Percentiles rank a stretch among this genome's conserved stretches.
Conservation (phyloP, 92 coral and sea anemone species). For the Zoanthus sociatus region DNA sequence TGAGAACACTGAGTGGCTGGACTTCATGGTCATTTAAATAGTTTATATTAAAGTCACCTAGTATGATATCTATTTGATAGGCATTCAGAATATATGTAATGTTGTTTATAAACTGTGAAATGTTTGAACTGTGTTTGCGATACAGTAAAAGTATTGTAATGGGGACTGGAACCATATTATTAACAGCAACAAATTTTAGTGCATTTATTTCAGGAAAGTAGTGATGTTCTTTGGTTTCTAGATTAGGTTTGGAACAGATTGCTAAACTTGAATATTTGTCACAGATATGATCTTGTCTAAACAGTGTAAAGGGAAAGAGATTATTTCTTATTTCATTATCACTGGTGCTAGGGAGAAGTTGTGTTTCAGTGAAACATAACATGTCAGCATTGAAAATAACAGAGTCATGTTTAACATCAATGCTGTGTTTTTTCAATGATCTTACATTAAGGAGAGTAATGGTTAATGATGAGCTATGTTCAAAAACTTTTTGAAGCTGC, state of each 20-base stretch:
- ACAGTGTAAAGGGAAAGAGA: slow-evolving; percentile 49
- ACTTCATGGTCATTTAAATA: slow-evolving; percentile 14
- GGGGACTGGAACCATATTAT: no score
- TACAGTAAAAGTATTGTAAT: no score
- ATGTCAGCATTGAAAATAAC: neutral
- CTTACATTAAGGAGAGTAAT: slow-evolving; percentile 48
- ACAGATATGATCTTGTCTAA: slow-evolving; percentile 9
- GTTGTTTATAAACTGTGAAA: no score
- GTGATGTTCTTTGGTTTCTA: slow-evolving; percentile 43
- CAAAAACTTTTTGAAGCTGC: neutral
- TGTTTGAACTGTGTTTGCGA: no score
- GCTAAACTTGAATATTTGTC: slow-evolving; percentile 52
- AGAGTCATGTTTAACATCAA: neutral
- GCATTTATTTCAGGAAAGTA: slow-evolving; percentile 60
- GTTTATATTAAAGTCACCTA: no score
- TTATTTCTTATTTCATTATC: slow-evolving; percentile 45
- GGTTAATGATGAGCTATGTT: slow-evolving; percentile 1
- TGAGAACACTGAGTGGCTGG: slow-evolving; percentile 37
- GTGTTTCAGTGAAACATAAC: no score
- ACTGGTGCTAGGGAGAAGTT: neutral
- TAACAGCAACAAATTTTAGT: slow-evolving; percentile 39
- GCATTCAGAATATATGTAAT: no score
- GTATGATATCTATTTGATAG: no score
- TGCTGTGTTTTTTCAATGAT: neutral
- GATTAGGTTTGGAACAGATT: neutral